Evolutionary conservation across 1,140 invertebrate species (phyloP).

Genomic region (Eupristina koningsbergeri): DNA sequence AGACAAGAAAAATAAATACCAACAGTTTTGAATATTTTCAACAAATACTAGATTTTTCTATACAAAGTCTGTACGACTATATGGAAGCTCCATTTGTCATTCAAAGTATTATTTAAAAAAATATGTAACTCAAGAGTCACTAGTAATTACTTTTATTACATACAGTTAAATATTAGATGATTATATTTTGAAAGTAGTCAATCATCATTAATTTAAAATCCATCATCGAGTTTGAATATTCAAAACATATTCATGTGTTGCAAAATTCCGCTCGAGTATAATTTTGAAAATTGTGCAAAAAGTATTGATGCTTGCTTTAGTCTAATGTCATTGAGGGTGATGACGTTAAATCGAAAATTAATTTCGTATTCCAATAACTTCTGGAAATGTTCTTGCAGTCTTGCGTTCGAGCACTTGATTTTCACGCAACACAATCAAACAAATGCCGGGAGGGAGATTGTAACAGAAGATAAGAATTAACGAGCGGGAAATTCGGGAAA

Average conservation of each 20-base stretch:
- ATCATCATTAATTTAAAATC: too few species aligned
- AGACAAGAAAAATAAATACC: too few species aligned
- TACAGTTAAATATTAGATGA: too few species aligned
- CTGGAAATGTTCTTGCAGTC: neutral
- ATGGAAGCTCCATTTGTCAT: neutral
- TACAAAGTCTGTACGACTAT: neutral
- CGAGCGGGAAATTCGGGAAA: neutral
- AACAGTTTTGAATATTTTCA: too few species aligned
- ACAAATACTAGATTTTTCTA: too few species aligned
- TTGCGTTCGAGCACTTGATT: neutral
- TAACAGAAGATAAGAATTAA: neutral
- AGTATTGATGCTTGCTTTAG: neutral
- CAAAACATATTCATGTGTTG: too few species aligned
- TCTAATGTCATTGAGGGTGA: neutral
- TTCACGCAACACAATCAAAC: neutral
- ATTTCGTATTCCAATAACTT: neutral
- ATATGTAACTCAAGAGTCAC: too few species aligned
- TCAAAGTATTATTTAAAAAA: too few species aligned
- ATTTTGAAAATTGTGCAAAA: neutral
- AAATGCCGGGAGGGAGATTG: neutral
- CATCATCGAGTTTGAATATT: too few species aligned
- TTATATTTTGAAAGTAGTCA: too few species aligned
- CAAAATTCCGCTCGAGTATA: too few species aligned
- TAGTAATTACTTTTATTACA: too few species aligned
- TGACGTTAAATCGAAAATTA: neutral